Evolutionary conservation across 2,888 invertebrate genomes (phyloP), one percentile per base, ranked within the genome.

Genomic region (Caenorhabditis drosophilae): DNA sequence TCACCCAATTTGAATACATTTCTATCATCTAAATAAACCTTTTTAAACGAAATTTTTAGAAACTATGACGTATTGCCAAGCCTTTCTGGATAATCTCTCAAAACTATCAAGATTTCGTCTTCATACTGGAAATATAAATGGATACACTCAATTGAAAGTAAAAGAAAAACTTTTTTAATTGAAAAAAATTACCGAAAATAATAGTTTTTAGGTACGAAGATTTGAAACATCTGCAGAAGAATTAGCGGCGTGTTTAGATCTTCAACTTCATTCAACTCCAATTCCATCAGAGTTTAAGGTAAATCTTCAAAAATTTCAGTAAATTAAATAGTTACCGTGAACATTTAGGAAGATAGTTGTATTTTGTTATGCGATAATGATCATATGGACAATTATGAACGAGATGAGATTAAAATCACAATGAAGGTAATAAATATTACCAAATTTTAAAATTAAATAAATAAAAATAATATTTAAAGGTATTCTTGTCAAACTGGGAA

Each of bases 401-500:
- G 82, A n/a, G 80, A 76, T 44, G 82, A 83, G 57, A 69, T 83
- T 47, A 82, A 81, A 58, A 81, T 83, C 44, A 83, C 83, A 25
- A 63, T 83, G 67, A 83, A 83, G 51, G n/a, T n/a, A n/a, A n/a
- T 70, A 70, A 34, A n/a, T 23, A 22, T 51, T n/a, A 20, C 26
- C 16, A 38, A 25, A 11, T 35, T 16, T 25, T 42, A 35, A 15
- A 42, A 35, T 34, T 6, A 35, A 31, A 42, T 16, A 12, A n/a
- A 25, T 46, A n/a, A n/a, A n/a, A n/a, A n/a, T n/a, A 6, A n/a
- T 35, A 1, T 52, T 56, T 38, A 42, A 71, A 68, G n/a, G 70
- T 73, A 2, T 76, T 73, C 50, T 41, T 76, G 36, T 76, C 76
- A 4, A 36, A 61, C 1, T 76, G 71, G 71, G 59, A 75, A 27